Conservation (phyloP, 2,888 invertebrate genomes). For the Drosophila trichaetosa region DNA sequence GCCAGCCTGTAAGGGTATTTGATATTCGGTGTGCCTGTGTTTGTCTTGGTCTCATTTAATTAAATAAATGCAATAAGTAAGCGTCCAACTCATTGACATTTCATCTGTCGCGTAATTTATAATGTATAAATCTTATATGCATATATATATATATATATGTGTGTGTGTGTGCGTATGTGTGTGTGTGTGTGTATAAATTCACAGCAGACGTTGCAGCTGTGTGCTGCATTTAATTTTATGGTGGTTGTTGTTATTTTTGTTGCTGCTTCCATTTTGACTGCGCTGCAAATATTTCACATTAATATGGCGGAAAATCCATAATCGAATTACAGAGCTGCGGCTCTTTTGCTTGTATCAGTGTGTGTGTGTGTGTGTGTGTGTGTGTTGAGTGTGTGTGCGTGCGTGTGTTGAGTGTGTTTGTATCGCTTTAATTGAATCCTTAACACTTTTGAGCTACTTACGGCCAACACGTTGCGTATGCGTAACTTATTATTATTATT, state of each 20-base stretch:
- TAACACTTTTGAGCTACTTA: slow-evolving; percentile 83
- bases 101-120: slow-evolving; percentile 81
- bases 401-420: slow-evolving; percentile 51
- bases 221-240: slow-evolving; percentile 11
- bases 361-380: slow-evolving; percentile 3
- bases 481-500: slow-evolving; percentile 73
- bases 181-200: slow-evolving; percentile 30
- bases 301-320: slow-evolving; percentile 82
- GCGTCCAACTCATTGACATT: slow-evolving; percentile 73
- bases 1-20: not conserved
- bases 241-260: slow-evolving; percentile 36
- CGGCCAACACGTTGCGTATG: slow-evolving; percentile 76
- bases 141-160: not conserved
- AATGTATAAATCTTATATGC: slow-evolving; percentile 76
- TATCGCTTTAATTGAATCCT: slow-evolving; percentile 83
- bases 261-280: slow-evolving; percentile 61
- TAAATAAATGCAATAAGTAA: slow-evolving; percentile 79
- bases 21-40: not conserved
- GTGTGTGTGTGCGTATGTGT: slow-evolving; percentile 1
- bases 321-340: slow-evolving; percentile 78
- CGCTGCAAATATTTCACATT: slow-evolving; percentile 80
- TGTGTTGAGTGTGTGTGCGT: slow-evolving; percentile 1
- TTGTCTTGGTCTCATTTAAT: slow-evolving; percentile 56
- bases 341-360: slow-evolving; percentile 63
- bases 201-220: slow-evolving; percentile 38